phyloP scores from a whole-genome alignment of 2,888 invertebrate genomes.

The Sinohyriopsis cumingii region DNA sequence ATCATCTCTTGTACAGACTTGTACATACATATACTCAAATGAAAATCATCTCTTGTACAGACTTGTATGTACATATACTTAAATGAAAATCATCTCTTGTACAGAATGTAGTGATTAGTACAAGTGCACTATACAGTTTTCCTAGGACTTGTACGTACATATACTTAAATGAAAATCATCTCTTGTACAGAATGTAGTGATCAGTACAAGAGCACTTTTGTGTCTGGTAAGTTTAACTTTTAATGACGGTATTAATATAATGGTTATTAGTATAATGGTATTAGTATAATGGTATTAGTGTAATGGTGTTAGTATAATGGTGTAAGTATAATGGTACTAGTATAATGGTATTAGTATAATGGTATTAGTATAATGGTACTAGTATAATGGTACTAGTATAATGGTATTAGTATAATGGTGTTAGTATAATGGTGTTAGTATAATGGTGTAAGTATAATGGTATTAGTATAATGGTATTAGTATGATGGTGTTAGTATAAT shows the following conservation, averaged over 20 bases:
- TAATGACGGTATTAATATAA: not conserved
- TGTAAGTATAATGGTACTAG: conserved; percentile 2
- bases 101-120: too few species aligned
- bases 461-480: conserved; percentile 21
- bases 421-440: conserved; percentile 20
- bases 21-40: too few species aligned
- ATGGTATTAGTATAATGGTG: conserved; percentile 12
- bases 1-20: too few species aligned
- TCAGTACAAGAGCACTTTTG: too few species aligned
- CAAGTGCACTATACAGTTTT: too few species aligned
- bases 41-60: too few species aligned
- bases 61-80: too few species aligned
- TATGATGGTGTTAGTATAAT: conserved; percentile 11
- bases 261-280: conserved; percentile 1
- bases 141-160: too few species aligned
- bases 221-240: too few species aligned
- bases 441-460: conserved; percentile 1
- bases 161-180: too few species aligned
- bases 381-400: conserved; percentile 1
- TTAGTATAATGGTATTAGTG: conserved; percentile 20
- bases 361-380: conserved; percentile 15
- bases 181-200: too few species aligned
- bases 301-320: conserved; percentile 12
- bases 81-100: too few species aligned
- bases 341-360: conserved; percentile 12